Conservation (phyloP, 2,113 vertebrate species). For the Rhizomys pruinosus region DNA sequence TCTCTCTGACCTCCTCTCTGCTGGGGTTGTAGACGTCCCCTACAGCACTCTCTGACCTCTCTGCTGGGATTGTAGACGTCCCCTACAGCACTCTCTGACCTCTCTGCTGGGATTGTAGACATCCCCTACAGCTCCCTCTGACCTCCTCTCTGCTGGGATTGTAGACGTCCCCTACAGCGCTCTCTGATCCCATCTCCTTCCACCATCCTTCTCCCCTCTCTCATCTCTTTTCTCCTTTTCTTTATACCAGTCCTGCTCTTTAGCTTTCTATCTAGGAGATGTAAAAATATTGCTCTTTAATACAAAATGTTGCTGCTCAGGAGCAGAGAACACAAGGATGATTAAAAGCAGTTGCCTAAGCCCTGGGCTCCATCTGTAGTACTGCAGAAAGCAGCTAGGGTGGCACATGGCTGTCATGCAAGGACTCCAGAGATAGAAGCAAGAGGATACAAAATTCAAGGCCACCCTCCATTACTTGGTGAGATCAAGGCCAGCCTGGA, state of each 20-base stretch:
- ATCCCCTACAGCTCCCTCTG: too few relatives aligned
- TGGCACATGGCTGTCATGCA: not conserved
- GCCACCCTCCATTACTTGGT: not conserved
- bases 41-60: too few relatives aligned
- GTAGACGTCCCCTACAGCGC: too few relatives aligned
- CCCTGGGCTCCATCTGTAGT: not conserved
- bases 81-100: too few relatives aligned
- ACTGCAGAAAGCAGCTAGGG: not conserved
- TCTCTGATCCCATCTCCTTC: too few relatives aligned
- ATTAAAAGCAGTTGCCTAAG: too few relatives aligned
- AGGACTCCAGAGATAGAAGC: not conserved
- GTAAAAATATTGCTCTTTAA: conserved; percentile 21
- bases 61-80: too few relatives aligned
- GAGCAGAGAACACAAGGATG: conserved; percentile 7
- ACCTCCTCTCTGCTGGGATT: too few relatives aligned
- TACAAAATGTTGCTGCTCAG: not conserved
- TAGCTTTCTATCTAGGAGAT: not conserved
- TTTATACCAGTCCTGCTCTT: not conserved
- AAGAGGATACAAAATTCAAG: not conserved
- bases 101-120: too few relatives aligned
- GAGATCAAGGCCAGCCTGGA: not conserved
- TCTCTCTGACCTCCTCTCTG: too few relatives aligned
- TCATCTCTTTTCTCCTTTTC: not conserved
- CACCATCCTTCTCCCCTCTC: not conserved
- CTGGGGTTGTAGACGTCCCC: too few relatives aligned